Conservation (phyloP, 2,888 invertebrate species). For the Heliconius charithonia region DNA sequence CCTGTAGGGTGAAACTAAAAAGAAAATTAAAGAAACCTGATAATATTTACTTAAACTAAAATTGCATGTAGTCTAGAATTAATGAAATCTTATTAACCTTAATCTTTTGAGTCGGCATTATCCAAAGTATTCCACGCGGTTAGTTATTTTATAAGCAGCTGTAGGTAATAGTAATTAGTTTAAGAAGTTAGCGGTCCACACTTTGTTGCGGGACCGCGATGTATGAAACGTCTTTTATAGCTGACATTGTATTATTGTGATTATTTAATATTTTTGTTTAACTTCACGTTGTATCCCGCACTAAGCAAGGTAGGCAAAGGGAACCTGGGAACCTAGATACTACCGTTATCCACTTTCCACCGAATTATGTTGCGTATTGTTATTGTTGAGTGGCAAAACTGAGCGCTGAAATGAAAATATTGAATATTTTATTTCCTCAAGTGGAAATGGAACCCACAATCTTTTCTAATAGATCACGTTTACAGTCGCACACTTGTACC, state of each 20-base stretch:
- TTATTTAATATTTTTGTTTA: neutral
- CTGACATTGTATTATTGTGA: constrained; percentile 10
- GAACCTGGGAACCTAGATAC: too few species aligned
- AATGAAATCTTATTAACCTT: constrained; percentile 27
- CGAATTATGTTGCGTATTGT: too few species aligned
- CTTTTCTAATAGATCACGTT: too few species aligned
- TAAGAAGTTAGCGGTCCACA: constrained; percentile 32
- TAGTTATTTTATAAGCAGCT: constrained; percentile 26
- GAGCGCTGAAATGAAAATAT: too few species aligned
- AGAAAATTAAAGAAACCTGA: neutral
- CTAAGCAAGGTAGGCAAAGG: too few species aligned
- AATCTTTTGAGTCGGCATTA: constrained; percentile 31
- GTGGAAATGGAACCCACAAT: too few species aligned
- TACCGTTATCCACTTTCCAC: too few species aligned
- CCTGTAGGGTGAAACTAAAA: too few species aligned
- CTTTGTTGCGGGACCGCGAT: constrained; percentile 21
- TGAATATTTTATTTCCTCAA: too few species aligned
- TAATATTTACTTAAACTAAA: neutral
- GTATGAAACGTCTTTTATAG: constrained; percentile 27
- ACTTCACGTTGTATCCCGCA: too few species aligned
- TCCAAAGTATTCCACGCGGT: constrained; percentile 27
- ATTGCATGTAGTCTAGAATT: constrained; percentile 15
- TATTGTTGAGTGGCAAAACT: too few species aligned
- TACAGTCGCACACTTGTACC: too few species aligned
- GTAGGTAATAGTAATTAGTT: constrained; percentile 31